Conservation (phyloP, 1,140 invertebrate genomes). For the Aleiodes sp. region DNA sequence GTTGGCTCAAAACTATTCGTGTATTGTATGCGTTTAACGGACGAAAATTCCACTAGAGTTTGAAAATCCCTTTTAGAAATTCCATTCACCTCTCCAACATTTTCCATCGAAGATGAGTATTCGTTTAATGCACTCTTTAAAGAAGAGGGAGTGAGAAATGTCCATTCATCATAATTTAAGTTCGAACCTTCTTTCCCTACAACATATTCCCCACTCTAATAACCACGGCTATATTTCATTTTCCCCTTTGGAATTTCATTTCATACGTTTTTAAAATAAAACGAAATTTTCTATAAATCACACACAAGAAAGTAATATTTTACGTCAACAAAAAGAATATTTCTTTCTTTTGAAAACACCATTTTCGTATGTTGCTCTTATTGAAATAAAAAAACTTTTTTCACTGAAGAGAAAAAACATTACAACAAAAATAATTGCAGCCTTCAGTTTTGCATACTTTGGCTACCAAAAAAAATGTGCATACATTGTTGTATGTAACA, state of each 20-base stretch:
- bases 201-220: background rate
- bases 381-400: too few species aligned
- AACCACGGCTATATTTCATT: background rate
- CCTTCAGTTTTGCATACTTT: background rate
- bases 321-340: too few species aligned
- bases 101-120: background rate
- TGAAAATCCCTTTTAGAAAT: background rate
- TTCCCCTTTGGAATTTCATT: background rate
- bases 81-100: too few species aligned
- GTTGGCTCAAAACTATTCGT: too few species aligned
- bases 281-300: background rate
- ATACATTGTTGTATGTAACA: background rate
- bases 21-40: background rate
- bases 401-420: background rate
- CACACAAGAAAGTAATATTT: too few species aligned
- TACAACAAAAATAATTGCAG: background rate
- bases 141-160: background rate
- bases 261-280: background rate
- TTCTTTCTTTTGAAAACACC: too few species aligned
- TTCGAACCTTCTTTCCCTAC: background rate
- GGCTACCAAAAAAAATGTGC: background rate
- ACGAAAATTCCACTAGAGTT: too few species aligned
- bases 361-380: too few species aligned
- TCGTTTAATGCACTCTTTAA: background rate
- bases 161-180: conserved; percentile 10